Base-by-base conservation (phyloP, 2,888 invertebrate genomes). In the Vannuccia rotundouncinata region DNA sequence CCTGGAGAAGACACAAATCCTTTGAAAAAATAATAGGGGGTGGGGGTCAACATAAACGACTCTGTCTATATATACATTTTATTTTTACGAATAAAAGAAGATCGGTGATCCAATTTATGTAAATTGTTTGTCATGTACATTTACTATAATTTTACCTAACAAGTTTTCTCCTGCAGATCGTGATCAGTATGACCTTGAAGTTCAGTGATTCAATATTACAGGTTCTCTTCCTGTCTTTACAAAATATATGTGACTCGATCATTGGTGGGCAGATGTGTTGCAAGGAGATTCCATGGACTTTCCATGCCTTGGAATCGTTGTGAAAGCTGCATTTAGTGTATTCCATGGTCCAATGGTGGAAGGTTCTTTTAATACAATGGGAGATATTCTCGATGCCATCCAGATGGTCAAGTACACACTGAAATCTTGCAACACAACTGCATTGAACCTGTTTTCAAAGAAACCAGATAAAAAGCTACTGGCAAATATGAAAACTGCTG, bases 391-490 rank as follows among this genome's bases (percentile, higher is more conserved):
- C 66, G 25, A 66, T 66, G 66, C 66, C 25, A 66, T 66, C 66
- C 66, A 66, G 66, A 66, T 27, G 2, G 66, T 66, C 66, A 66
- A 66, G 22, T 66, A 66, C 66, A 66, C 66, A 13, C 66, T 66
- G 22, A 5, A 66, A 66, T 66, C 66, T 66, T 22, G 25, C 66
- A 66, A 66, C 66, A 66, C 66, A 66, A 66, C 66, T 66, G 66
- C 66, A 66, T 66, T 66, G 22, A 27, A 45, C 45, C 25, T 2
- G 22, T 66, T 66, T 66, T 66, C 66, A 66, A 66, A 66, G 66
- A 66, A 66, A 66, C 66, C 66, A 66, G 25, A 66, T 66, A 66
- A 66, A 66, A 66, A 66, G 66, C 66, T 66, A 66, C 66, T 66
- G 66, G 22, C 66, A 66, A 66, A 66, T 66, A 66, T 66, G 66